A percentile compares a stretch with the other conserved stretches of the same genome.
These are phyloP conservation scores for Trachemys scripta DNA, from an alignment of 2,113 vertebrate genomes.

Conservation along the genomic window DNA sequence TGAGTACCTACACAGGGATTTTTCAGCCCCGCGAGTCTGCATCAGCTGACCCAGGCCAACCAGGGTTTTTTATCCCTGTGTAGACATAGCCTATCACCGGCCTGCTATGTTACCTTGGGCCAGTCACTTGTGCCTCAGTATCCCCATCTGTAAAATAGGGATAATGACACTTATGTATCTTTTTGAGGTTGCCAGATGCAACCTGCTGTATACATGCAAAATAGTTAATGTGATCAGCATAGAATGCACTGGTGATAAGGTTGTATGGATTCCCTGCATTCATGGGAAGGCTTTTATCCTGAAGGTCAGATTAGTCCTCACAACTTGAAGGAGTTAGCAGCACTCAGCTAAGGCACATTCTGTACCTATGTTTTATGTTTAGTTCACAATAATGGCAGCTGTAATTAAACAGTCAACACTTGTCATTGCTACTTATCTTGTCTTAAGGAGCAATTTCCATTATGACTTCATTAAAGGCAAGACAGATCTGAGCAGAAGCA, in stretches of 20 bases:
- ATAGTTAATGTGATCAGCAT: not conserved
- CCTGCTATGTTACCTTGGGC: not conserved
- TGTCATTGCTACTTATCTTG: constrained; percentile 24
- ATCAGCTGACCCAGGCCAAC: not conserved
- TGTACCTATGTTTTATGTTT: not conserved
- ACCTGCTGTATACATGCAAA: not conserved
- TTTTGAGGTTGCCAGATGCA: constrained; percentile 12
- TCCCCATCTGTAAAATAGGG: not conserved
- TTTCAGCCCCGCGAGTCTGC: not conserved
- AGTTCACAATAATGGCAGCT: not conserved
- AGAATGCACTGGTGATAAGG: not conserved
- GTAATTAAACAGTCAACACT: not conserved
- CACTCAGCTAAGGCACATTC: not conserved
- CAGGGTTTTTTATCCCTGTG: not conserved
- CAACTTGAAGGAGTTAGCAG: not conserved
- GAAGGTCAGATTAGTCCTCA: not conserved
- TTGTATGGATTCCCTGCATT: not conserved
- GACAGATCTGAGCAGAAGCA: not conserved
- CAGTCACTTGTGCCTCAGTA: not conserved
- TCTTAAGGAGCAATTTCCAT: not conserved
- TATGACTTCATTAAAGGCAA: constrained; percentile 36
- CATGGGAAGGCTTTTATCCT: not conserved
- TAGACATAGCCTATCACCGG: not conserved
- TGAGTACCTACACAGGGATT: not conserved
- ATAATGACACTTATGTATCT: not conserved